Percentiles rank a stretch among this genome's conserved stretches.
Evolutionary conservation across 2,888 invertebrate genomes (phyloP).

Genomic region (Pyrgus malvae): DNA sequence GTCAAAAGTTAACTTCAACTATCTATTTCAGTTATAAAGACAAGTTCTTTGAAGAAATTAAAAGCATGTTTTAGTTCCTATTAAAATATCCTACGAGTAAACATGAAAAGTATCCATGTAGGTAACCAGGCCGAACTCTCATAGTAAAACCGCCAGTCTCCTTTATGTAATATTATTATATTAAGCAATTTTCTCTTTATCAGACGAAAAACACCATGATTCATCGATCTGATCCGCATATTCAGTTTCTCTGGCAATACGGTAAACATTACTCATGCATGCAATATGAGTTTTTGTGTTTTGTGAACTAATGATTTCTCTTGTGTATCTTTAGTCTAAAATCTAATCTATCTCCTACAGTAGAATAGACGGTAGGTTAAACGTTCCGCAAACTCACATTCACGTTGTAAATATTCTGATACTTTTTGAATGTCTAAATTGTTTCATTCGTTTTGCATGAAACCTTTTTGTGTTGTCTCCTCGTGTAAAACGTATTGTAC

Average conservation of each 20-base stretch:
- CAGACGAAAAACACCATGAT: constrained; percentile 17
- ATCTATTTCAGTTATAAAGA: too few relatives aligned
- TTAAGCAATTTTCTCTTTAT: constrained; percentile 19
- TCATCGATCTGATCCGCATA: constrained; percentile 8
- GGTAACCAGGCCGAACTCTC: too few relatives aligned
- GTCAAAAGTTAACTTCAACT: too few relatives aligned
- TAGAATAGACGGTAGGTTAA: background rate
- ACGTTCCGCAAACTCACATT: background rate
- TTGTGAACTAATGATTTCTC: constrained; percentile 6
- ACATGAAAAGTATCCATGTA: too few relatives aligned
- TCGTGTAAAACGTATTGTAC: constrained; percentile 4
- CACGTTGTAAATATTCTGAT: too few relatives aligned
- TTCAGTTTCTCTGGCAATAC: constrained; percentile 7
- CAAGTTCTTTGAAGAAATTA: too few relatives aligned
- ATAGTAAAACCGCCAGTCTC: too few relatives aligned
- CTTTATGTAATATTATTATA: background rate
- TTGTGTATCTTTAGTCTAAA: background rate
- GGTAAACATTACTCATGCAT: constrained; percentile 4
- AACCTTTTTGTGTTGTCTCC: background rate
- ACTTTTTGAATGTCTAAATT: background rate
- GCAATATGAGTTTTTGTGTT: background rate
- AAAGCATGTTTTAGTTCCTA: too few relatives aligned
- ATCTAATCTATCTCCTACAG: background rate
- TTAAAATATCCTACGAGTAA: too few relatives aligned
- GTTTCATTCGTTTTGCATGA: constrained; percentile 9